Base-by-base conservation (phyloP, 2,888 invertebrate genomes). In the Xestia rhomboidea region DNA sequence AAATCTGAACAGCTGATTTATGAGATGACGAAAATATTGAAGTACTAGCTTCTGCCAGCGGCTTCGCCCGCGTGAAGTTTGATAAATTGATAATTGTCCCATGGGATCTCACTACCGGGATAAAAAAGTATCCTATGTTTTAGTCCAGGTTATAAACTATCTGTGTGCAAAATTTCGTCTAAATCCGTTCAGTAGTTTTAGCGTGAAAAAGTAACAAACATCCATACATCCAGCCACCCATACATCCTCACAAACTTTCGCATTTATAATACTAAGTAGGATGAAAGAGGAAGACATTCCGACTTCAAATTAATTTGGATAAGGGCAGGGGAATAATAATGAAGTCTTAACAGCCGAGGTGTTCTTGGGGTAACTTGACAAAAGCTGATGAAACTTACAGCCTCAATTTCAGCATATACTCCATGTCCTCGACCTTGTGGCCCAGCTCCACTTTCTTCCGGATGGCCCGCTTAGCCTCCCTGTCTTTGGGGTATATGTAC, bases 401-500 rank as follows among this genome's bases (percentile, higher is more conserved):
- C 89, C 97, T 97, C 24, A 99, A 96, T 89, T 97, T 97, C 6
- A 95, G 93, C 89, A 99, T 95, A 92, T 98, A 99, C 89, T 97
- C 97, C 30, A 96, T 93, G 93, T 98, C 98, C 73, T 97, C 97
- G 0, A 98, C 98, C 8, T 87, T 88, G 73, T 90, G 91, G 0
- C 86, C 82, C 7, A 99, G 94, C 91, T 98, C 98, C 13, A 98
- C 97, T 86, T 97, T 97, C 88, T 97, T 97, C 15, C 97, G 96
- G 73, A 99, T 98, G 21, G 97, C 97, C 71, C 95, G 95, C 94
- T 98, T 98, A 3, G 99, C 99, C 76, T 94, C 93, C 71, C 97
- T 96, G 93, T 99, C 99, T 79, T 97, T 97, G 0, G 99, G 99
- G 92, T 98, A 99, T 84, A 99, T 98, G 73, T 97, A 94, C 66